Evolutionary conservation across 2,113 vertebrate species (phyloP).

Genomic region (Gadus macrocephalus): DNA sequence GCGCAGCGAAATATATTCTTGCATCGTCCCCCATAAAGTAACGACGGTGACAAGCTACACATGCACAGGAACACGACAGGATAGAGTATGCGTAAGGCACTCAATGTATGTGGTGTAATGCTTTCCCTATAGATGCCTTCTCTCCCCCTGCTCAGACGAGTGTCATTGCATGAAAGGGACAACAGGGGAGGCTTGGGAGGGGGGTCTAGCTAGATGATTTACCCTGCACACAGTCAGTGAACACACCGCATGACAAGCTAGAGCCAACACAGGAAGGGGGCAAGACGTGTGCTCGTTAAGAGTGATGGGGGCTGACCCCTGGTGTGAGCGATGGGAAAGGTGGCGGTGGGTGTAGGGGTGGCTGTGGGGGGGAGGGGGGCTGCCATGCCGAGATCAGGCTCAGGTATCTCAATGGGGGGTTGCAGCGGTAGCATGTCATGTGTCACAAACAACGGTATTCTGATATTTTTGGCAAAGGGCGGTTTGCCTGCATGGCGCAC

Average conservation of each 20-base stretch:
- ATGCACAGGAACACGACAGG: too few species aligned
- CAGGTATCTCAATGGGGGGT: slow-evolving; percentile 60
- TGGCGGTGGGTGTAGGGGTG: slow-evolving; percentile 19
- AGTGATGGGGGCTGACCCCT: slow-evolving; percentile 54
- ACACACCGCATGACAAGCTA: slow-evolving; percentile 32
- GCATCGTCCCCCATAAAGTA: background rate
- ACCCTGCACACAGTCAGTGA: slow-evolving; percentile 29
- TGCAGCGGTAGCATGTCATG: slow-evolving; percentile 54
- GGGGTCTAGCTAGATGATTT: slow-evolving; percentile 38
- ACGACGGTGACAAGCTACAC: background rate
- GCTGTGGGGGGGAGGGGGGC: background rate
- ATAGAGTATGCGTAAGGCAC: background rate
- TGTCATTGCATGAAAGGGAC: slow-evolving; percentile 6
- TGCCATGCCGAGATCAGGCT: slow-evolving; percentile 47
- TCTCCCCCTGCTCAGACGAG: slow-evolving; percentile 6
- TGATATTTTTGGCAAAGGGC: slow-evolving; percentile 51
- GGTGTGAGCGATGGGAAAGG: slow-evolving; percentile 32
- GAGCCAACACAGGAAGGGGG: slow-evolving; percentile 34
- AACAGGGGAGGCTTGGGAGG: background rate
- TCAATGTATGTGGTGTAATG: background rate
- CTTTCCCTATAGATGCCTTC: background rate
- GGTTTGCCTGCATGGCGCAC: slow-evolving; percentile 43
- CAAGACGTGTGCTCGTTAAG: slow-evolving; percentile 54
- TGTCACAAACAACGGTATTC: slow-evolving; percentile 61
- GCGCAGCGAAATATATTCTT: slow-evolving; percentile 1